Evolutionary conservation across 2,888 invertebrate genomes (phyloP).

Genomic region (Plagodis pulveraria): DNA sequence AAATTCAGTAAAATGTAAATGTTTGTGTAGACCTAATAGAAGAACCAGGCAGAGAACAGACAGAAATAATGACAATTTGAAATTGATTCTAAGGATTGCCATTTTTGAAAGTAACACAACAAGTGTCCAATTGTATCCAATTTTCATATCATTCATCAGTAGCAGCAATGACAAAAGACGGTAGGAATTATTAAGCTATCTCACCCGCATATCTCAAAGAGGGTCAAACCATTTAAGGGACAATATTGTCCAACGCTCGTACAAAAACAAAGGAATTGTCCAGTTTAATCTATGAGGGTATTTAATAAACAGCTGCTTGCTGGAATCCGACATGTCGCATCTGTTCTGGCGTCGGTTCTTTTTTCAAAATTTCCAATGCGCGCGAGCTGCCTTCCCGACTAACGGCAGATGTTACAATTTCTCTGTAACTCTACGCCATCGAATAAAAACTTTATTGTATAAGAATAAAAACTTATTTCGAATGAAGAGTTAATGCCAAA

Average conservation of each 20-base stretch:
- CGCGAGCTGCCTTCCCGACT: conserved; percentile 68
- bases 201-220: conserved; percentile 71
- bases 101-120: conserved; percentile 16
- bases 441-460: conserved; percentile 30
- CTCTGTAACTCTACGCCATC: conserved; percentile 22
- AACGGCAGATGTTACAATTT: conserved; percentile 74
- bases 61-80: too few species aligned
- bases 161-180: conserved; percentile 53
- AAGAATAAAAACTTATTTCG: conserved; percentile 19
- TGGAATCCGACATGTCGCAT: conserved; percentile 82
- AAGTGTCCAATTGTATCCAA: conserved; percentile 45
- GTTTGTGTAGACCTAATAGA: too few species aligned
- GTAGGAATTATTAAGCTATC: conserved; percentile 68
- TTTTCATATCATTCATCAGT: conserved; percentile 49
- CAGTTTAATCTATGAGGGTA: conserved; percentile 79
- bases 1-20: too few species aligned
- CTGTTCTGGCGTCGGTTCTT: conserved; percentile 70
- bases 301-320: conserved; percentile 82
- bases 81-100: too few species aligned
- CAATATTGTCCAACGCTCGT: conserved; percentile 67
- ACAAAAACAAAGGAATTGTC: conserved; percentile 75
- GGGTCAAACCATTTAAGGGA: conserved; percentile 73
- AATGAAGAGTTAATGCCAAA: background rate
- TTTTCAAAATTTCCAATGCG: conserved; percentile 80
- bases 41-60: too few species aligned